Base-by-base conservation (phyloP, 2,888 invertebrate genomes). In the Tachina fera region DNA sequence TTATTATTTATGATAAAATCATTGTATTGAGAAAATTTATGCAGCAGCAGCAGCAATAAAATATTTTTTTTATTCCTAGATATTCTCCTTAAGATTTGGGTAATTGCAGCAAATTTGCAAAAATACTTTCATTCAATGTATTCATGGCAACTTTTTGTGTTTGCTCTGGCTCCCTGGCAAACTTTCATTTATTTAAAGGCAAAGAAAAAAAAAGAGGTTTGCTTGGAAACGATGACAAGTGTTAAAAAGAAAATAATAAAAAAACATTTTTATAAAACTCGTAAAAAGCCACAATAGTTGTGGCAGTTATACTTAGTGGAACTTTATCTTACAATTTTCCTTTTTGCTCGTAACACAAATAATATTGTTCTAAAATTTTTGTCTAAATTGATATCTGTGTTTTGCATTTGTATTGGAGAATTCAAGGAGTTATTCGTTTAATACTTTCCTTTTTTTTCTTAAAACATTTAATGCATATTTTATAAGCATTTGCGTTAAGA, bases 381-480 rank as follows among this genome's bases (percentile, higher is more conserved):
- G 51, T 41, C 45, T 13, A 22, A 39, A 45, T 51, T 49, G 56
- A 19, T 45, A 63, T 47, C 14, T 71, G n/a, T 19, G 9, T 51
- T 71, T 49, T 81, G 71, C 68, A 56, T 70, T 45, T 11, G 74
- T 70, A 72, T 77, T 68, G 58, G 74, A 6, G 39, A 76, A 76
- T 86, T 86, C 16, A 78, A 72, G 77, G 49, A 72, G 83, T 76
- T 86, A 71, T 53, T 79, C 56, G 76, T 68, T 83, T 83, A 76
- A 78, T 70, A 85, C 63, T 82, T 79, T 71, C 31, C 31, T 31
- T 31, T 31, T 31, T 2, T 81, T 74, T 75, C 79, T 58, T 31
- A 76, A 47, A 65, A 78, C 75, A 82, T 79, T 82, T 75, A 86
- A 86, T 80, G 76, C 76, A 76, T 83, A 83, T 80, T 83, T 83